phyloP scores from a whole-genome alignment of 2,888 invertebrate species.

The Folsomia manolachei region DNA sequence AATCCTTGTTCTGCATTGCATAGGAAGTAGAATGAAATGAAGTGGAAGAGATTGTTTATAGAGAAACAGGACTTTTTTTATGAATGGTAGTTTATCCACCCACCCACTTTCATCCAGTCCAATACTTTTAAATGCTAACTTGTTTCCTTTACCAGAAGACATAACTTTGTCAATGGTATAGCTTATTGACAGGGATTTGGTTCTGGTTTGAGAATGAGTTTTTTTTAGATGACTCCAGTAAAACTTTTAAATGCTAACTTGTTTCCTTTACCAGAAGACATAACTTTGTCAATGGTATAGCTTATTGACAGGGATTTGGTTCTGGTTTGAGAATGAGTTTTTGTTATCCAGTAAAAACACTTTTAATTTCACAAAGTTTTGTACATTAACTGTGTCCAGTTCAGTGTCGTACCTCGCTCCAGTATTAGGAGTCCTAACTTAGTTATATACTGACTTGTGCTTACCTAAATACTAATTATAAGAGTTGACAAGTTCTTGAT shows the following conservation, averaged over 20 bases:
- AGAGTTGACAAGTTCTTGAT: too few species aligned
- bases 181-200: background rate
- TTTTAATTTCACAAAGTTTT: background rate
- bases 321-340: too few species aligned
- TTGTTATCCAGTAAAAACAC: background rate
- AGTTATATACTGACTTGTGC: too few species aligned
- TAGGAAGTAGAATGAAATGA: background rate
- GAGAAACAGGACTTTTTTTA: constrained; percentile 9
- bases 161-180: background rate
- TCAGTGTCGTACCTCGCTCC: background rate
- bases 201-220: too few species aligned
- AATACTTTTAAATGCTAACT: too few species aligned
- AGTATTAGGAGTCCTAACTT: background rate
- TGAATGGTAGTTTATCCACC: constrained; percentile 16
- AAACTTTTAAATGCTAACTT: too few species aligned
- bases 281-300: too few species aligned
- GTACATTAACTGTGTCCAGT: background rate
- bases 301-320: background rate
- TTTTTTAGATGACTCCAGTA: background rate
- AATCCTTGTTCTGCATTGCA: background rate
- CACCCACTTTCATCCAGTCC: too few species aligned
- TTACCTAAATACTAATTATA: too few species aligned
- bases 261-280: background rate
- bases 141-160: background rate
- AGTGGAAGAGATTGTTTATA: constrained; percentile 17